Evolutionary conservation across 2,888 invertebrate species (phyloP), one percentile per base, ranked within the genome.

Genomic region (Eulithis prunata): DNA sequence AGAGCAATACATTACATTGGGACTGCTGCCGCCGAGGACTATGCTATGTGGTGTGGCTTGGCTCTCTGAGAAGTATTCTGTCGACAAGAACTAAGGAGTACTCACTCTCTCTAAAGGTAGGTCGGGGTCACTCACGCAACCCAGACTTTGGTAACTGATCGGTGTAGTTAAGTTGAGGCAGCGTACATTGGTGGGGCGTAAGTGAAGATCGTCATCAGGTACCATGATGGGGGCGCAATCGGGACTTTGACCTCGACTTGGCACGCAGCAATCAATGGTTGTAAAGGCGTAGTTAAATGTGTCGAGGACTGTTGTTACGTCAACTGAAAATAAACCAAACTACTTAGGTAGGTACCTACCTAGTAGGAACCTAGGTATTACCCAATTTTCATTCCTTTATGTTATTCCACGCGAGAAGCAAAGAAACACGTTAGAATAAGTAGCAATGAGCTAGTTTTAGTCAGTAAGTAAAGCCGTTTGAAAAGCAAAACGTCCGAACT

Each of bases 141-240:
- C 84, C 5, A 84, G n/a, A 6, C 71, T 62, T 71, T 85, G 85
- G 55, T 80, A 85, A 0, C 85, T 84, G 41, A 83, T 76, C 0
- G 82, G 77, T 0, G 80, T 68, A 0, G 86, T 86, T 55, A 86
- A 65, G 56, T 87, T 87, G 53, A 87, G 62, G 28, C 86, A 87
- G 0, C 86, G 71, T 0, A 85, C 72, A 38, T 64, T 64, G 43
- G 77, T 81, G 8, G 71, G 63, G 6, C 84, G 71, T 14, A 85
- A 68, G 43, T 82, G 79, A 0, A 81, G 66, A 46, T 86, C 86
- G 51, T 85, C 80, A 0, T 72, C 68, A 0, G 78, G 63, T 10
- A 87, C 84, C 6, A 62, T 41, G 4, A 86, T 76, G 0, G 84
- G 81, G 4, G 76, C 72, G 56, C 86, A 86, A 1, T 75, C 63